These are phyloP conservation scores for Aricia artaxerxes DNA, from an alignment of 2,888 invertebrate genomes.

Conservation along the genomic window DNA sequence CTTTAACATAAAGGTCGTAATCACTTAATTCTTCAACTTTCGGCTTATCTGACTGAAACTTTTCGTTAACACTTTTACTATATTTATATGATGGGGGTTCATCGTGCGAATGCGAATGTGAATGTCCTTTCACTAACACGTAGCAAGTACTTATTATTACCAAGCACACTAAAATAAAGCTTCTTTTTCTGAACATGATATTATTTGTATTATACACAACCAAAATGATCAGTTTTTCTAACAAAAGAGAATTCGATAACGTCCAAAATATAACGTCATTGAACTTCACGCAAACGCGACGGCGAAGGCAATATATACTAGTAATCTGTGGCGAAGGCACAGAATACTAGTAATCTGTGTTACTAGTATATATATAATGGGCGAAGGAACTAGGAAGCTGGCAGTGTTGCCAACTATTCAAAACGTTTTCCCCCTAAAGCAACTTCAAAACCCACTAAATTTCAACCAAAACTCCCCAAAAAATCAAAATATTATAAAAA, in stretches of 20 bases:
- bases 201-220: neutral
- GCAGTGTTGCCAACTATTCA: no score
- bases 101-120: constrained; percentile 76
- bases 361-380: no score
- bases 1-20: constrained; percentile 86
- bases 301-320: no score
- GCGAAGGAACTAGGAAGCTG: no score
- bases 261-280: neutral
- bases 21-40: constrained; percentile 64
- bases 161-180: constrained; percentile 39
- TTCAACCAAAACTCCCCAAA: no score
- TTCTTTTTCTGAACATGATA: constrained; percentile 41
- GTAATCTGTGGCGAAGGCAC: no score
- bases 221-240: neutral
- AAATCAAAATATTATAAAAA: no score
- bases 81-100: constrained; percentile 91
- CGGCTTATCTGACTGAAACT: constrained; percentile 58
- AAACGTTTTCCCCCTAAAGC: no score
- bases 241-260: neutral
- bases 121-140: constrained; percentile 52
- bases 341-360: no score
- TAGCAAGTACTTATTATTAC: constrained; percentile 33
- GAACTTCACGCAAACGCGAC: neutral
- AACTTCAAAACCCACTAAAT: no score
- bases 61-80: constrained; percentile 83